Base-by-base conservation (phyloP, 92 coral and sea anemone species). In the Zoanthus gigantus region DNA sequence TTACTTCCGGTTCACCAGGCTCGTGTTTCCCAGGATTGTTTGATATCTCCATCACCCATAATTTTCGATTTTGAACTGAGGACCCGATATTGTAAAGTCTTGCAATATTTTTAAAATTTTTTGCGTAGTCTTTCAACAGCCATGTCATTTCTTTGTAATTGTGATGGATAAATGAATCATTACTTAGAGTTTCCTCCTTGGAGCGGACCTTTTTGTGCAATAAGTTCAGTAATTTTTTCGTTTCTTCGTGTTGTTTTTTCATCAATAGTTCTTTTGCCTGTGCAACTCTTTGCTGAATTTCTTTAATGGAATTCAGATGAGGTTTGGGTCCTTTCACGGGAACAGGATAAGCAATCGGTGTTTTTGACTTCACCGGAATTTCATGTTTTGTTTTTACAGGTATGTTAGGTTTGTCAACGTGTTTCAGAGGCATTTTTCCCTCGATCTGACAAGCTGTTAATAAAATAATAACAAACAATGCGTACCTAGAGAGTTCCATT, bases 131-230 rank as follows among this genome's bases (percentile, higher is more conserved):
- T 88, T 97, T 97, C 72, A 97, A 65, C 17, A 97, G 87, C 99
- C 99, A 97, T 46, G 99, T 97, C 95, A 97, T 88, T 88, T 97
- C 99, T 86, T 97, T 98, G 84, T 97, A 97, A 83, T 97, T 94
- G 83, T 97, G 99, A 54, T 95, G 99, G 57, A 91, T 82, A 83
- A 97, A 97, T 75, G 96, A 93, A 17, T 82, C 66, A 50, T 89
- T 93, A 17, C 79, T 87, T 68, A 93, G 94, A 61, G 66, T 50
- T 30, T 93, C 83, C 74, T 95, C 98, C 10, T 71, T 84, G 73
- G 54, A 68, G 18, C 78, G 66, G 2, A 63, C 53, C 14, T 72
- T 92, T 18, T 72, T 58, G 57, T 86, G 87, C 16, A 89, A 52
- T 10, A 84, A 80, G 50, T 73, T 75, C 17, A 81, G 76, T 29